Base-by-base conservation (phyloP, 1,140 invertebrate species). In the Halesus radiatus region DNA sequence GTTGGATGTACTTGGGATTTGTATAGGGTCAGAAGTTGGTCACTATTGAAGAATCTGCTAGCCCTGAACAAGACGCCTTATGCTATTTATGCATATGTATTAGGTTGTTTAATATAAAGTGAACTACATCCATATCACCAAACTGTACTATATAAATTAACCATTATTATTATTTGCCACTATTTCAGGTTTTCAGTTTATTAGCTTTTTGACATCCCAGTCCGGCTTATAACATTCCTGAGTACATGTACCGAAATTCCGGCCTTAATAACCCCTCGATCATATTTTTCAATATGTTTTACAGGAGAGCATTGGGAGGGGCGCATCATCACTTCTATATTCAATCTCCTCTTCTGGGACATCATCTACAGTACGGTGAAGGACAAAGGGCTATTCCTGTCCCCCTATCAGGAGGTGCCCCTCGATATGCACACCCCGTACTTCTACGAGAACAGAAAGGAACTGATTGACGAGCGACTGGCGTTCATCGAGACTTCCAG, bases 261-360 rank as follows among this genome's bases (percentile, higher is more conserved):
- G n/a, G n/a, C n/a, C n/a, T n/a, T n/a, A 56, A 56, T 7, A 56
- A 8, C 32, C 32, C 3, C 7, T 7, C 3, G 7, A 37, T 7
- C 26, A 29, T 3, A 29, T 29, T 29, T 29, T 29, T 29, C 37
- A 45, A 1, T 45, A 7, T 56, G n/a, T 10, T 56, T 85, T 86
- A 6, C 80, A 90, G 89, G 88, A 18, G 85, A 83, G 15, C 95
- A 96, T 86, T 94, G 92, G 80, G 95, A 96, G 86, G 93, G 94
- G 5, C 87, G 90, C 1, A 91, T 94, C 3, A 89, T 94, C 3
- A 87, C 88, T 50, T 91, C 91, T 2, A 85, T 96, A 70, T 95
- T 95, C 86, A 88, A 87, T n/a, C 84, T 94, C 1, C 86, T 94
- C 2, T 95, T 96, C 86, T 96, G 95, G 94, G 93, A 96, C 72